Percentiles rank a stretch among this genome's conserved stretches.
Evolutionary conservation across 2,888 invertebrate species (phyloP).

Genomic region (Halocaridina rubra): DNA sequence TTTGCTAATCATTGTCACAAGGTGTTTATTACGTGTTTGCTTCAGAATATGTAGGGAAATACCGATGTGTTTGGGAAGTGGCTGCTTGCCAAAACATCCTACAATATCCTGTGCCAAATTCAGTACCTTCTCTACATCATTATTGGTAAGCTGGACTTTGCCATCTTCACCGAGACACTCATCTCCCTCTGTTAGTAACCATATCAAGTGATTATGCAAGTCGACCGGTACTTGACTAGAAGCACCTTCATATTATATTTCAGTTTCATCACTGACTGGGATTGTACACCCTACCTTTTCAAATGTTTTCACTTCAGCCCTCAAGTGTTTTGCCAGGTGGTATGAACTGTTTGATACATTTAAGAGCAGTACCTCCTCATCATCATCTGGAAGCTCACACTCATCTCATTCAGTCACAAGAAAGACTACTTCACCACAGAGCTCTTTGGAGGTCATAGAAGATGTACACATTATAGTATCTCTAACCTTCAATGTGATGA

Average conservation of each 20-base stretch:
- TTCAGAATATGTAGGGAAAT: not conserved
- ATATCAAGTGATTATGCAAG: not conserved
- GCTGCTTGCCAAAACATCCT: not conserved
- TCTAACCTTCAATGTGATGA: too few species aligned
- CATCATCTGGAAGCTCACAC: too few species aligned
- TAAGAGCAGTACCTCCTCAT: too few species aligned
- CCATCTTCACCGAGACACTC: not conserved
- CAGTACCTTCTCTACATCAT: not conserved
- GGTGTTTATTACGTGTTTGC: not conserved
- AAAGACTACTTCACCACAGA: too few species aligned
- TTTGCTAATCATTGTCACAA: not conserved
- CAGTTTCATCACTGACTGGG: not conserved
- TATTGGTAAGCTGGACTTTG: not conserved
- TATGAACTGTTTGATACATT: not conserved
- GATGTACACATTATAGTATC: too few species aligned
- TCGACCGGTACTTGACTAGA: not conserved
- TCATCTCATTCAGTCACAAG: too few species aligned
- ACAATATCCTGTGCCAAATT: not conserved
- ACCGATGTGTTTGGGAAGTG: not conserved
- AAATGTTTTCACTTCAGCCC: not conserved
- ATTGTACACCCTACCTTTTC: not conserved
- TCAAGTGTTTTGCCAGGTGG: not conserved
- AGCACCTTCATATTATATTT: not conserved
- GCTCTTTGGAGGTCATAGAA: too few species aligned
- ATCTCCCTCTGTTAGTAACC: not conserved